These are phyloP conservation scores for Coelopa frigida DNA, from an alignment of 1,140 invertebrate species.

Conservation along the genomic window DNA sequence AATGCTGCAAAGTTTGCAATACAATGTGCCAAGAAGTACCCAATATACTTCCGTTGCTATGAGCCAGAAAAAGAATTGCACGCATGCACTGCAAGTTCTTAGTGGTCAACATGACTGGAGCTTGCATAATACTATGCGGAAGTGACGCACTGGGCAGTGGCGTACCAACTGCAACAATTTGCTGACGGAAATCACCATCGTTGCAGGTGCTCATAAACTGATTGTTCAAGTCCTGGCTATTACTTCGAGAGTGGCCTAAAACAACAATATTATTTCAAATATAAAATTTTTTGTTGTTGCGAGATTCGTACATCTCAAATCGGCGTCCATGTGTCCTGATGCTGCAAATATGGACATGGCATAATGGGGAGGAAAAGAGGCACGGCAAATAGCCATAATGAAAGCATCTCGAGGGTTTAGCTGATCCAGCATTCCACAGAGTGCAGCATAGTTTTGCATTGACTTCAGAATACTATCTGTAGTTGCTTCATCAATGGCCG, in stretches of 20 bases:
- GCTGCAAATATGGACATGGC: conserved; percentile 71
- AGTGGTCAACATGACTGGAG: conserved; percentile 96
- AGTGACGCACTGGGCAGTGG: conserved; percentile 76
- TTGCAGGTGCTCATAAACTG: conserved; percentile 53
- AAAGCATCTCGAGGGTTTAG: conserved; percentile 81
- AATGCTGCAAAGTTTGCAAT: conserved; percentile 89
- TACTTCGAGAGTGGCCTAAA: conserved; percentile 37
- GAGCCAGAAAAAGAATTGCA: conserved; percentile 78
- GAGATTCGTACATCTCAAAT: conserved; percentile 35
- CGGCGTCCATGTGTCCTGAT: conserved; percentile 26
- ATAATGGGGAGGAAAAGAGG: conserved; percentile 91
- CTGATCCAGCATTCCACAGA: conserved; percentile 68
- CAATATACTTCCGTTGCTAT: conserved; percentile 86
- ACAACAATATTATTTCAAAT: neutral
- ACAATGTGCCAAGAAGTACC: conserved; percentile 93
- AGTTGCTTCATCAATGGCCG: conserved; percentile 86
- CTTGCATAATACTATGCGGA: conserved; percentile 67
- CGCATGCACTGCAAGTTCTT: conserved; percentile 97
- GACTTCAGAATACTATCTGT: conserved; percentile 86
- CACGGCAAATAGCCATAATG: conserved; percentile 88
- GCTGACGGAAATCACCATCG: conserved; percentile 64
- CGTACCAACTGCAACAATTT: conserved; percentile 91
- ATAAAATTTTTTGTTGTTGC: neutral
- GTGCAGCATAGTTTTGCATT: conserved; percentile 76
- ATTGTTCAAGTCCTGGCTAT: conserved; percentile 47